Percentiles rank a stretch among this genome's conserved stretches.
Conservation (phyloP, 2,888 invertebrate species). For the Dryococelus australis region DNA sequence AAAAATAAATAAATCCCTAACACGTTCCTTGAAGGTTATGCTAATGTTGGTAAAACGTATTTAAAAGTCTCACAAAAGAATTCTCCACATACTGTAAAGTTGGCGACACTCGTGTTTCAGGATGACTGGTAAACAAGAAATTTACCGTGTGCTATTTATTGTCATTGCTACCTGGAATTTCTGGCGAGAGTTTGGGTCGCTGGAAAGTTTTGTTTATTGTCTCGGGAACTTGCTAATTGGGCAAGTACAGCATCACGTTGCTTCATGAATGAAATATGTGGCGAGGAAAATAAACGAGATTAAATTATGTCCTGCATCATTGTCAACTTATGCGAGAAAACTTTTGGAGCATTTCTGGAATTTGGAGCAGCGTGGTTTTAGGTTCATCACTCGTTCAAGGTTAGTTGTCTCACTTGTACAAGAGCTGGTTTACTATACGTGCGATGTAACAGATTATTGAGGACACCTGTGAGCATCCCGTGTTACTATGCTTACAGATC, state of each 20-base stretch:
- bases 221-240: background rate
- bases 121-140: background rate
- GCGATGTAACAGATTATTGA: too few relatives aligned
- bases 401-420: background rate
- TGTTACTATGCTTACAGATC: slow-evolving; percentile 30
- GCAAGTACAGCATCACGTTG: background rate
- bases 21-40: too few relatives aligned
- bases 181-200: background rate
- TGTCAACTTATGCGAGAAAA: slow-evolving; percentile 37
- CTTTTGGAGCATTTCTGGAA: slow-evolving; percentile 29
- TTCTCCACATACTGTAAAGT: background rate
- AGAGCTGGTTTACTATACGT: background rate
- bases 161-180: background rate
- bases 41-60: too few relatives aligned
- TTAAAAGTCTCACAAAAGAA: too few relatives aligned
- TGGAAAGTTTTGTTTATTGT: background rate
- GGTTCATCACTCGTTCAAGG: slow-evolving; percentile 26
- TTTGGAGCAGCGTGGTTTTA: slow-evolving; percentile 34
- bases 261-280: slow-evolving; percentile 37
- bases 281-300: slow-evolving; percentile 33
- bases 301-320: slow-evolving; percentile 33
- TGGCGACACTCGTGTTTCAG: background rate
- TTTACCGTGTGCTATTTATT: background rate
- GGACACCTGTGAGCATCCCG: too few relatives aligned
- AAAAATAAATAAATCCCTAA: too few relatives aligned